A percentile compares a stretch with the other conserved stretches of the same genome.
Evolutionary conservation across 2,888 invertebrate genomes (phyloP).

Genomic region (Mylabris sibirica): DNA sequence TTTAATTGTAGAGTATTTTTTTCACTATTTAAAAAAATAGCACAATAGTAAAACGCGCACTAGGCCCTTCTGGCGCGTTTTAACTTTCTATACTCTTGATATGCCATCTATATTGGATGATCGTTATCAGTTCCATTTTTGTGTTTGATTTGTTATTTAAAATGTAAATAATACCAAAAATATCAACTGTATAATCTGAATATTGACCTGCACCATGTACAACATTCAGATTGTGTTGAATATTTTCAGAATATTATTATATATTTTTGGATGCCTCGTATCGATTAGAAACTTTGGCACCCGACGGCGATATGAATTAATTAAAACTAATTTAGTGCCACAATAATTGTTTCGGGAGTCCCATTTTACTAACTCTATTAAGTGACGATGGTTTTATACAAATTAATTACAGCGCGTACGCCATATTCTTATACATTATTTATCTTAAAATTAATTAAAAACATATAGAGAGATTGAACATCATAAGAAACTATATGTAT

Average conservation of each 20-base stretch:
- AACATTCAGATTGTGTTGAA: conserved; percentile 37
- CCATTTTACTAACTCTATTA: conserved; percentile 35
- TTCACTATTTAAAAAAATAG: conserved; percentile 13
- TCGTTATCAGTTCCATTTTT: not conserved
- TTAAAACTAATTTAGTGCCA: conserved; percentile 50
- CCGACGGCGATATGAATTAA: conserved; percentile 20
- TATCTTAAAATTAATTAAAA: conserved; percentile 44
- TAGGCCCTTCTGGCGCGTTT: conserved; percentile 53
- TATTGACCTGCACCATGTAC: conserved; percentile 48
- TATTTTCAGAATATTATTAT: conserved; percentile 18
- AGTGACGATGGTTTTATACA: conserved; percentile 7
- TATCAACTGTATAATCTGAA: conserved; percentile 20
- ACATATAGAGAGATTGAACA: conserved; percentile 53
- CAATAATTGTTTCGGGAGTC: conserved; percentile 57
- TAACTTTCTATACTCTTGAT: conserved; percentile 15
- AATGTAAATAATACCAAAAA: conserved; percentile 16
- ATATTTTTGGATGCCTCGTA: conserved; percentile 27
- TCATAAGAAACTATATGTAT: conserved; percentile 49
- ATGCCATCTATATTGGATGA: conserved; percentile 1
- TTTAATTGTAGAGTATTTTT: conserved; percentile 4
- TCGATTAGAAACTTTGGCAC: conserved; percentile 33
- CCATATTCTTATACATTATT: not conserved
- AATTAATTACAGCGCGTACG: not conserved
- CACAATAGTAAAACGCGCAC: conserved; percentile 39
- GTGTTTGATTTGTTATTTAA: conserved; percentile 6